Conservation (phyloP, 2,888 invertebrate species). For the Pseudoips prasinana region DNA sequence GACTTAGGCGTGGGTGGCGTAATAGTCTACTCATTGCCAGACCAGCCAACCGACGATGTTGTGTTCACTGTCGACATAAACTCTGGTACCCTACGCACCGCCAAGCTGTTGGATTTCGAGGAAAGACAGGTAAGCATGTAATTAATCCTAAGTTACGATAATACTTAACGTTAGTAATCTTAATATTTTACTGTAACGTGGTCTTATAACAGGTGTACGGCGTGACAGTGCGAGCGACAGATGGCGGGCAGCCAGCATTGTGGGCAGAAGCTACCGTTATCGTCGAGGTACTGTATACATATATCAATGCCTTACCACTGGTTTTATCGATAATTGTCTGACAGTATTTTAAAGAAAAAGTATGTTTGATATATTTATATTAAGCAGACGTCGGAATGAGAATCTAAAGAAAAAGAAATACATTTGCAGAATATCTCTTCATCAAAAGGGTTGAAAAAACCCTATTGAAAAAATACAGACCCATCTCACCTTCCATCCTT, state of each 20-base stretch:
- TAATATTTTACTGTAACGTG: too few relatives aligned
- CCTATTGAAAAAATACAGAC: too few relatives aligned
- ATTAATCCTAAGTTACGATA: not conserved
- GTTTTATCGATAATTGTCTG: too few relatives aligned
- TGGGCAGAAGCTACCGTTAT: conserved; percentile 90
- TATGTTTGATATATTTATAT: too few relatives aligned
- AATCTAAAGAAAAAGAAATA: too few relatives aligned
- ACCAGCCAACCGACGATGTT: conserved; percentile 84
- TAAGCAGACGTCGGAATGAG: too few relatives aligned
- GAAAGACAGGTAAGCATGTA: conserved; percentile 85
- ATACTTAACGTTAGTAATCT: not conserved
- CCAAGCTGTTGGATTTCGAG: conserved; percentile 92
- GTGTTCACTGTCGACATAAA: conserved; percentile 91
- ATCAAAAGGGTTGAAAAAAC: too few relatives aligned
- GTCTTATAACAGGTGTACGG: conserved; percentile 86
- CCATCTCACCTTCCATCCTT: too few relatives aligned
- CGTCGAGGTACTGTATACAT: conserved; percentile 88
- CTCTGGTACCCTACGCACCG: conserved; percentile 93
- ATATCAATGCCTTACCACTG: too few relatives aligned
- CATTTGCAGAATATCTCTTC: too few relatives aligned
- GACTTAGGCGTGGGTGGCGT: conserved; percentile 92
- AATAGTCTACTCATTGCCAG: conserved; percentile 90
- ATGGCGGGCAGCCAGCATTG: conserved; percentile 91
- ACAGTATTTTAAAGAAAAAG: too few relatives aligned
- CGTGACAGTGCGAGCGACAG: conserved; percentile 91